These are phyloP conservation scores for Melieria crassipennis DNA, from an alignment of 2,888 invertebrate species.

Conservation along the genomic window DNA sequence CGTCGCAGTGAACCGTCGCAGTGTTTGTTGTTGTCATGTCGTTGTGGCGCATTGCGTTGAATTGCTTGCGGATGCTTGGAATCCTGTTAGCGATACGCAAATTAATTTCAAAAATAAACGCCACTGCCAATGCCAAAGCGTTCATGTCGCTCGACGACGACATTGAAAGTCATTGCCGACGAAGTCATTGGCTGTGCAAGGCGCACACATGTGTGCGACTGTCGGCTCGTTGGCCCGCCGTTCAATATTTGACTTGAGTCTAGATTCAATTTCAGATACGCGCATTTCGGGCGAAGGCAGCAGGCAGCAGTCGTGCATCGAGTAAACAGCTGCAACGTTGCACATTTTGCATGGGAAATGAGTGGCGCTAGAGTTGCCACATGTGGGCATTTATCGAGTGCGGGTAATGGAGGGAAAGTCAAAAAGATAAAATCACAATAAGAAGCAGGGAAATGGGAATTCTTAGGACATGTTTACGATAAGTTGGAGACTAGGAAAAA, in stretches of 20 bases:
- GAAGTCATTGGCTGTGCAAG: too few species aligned
- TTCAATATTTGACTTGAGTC: slow-evolving; percentile 49
- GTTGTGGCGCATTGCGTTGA: slow-evolving; percentile 17
- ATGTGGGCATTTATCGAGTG: too few species aligned
- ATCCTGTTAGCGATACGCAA: slow-evolving; percentile 55
- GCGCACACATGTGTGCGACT: not conserved
- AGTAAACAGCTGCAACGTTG: not conserved
- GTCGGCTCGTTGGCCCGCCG: not conserved
- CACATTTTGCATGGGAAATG: too few species aligned
- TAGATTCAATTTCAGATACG: slow-evolving; percentile 57
- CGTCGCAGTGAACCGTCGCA: slow-evolving; percentile 10
- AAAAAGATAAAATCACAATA: too few species aligned
- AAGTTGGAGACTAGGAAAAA: too few species aligned
- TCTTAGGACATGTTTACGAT: too few species aligned
- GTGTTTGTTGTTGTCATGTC: slow-evolving; percentile 6
- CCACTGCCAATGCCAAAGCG: not conserved
- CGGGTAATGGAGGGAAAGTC: too few species aligned
- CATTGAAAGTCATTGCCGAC: not conserved
- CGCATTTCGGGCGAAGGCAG: not conserved
- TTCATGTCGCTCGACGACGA: too few species aligned
- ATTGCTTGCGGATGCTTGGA: slow-evolving; percentile 40
- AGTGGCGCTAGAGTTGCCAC: too few species aligned
- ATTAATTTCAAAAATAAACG: slow-evolving; percentile 49
- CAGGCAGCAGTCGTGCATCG: not conserved
- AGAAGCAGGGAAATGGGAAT: too few species aligned